phyloP scores from a whole-genome alignment of 2,113 vertebrate genomes.

The Naja naja region DNA sequence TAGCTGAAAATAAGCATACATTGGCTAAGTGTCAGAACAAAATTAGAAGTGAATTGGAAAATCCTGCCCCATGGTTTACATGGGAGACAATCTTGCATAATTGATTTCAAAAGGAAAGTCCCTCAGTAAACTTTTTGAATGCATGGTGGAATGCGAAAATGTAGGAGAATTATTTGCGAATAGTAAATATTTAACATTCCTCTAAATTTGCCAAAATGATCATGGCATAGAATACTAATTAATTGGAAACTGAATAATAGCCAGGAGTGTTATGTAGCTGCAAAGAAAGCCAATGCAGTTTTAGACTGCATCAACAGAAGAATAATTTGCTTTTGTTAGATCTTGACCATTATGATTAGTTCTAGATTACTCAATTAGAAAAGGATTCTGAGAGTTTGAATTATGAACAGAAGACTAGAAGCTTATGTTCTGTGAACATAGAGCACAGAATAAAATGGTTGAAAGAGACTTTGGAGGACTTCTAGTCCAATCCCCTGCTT shows the following conservation, averaged over 20 bases:
- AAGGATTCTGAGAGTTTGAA: not conserved
- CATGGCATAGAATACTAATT: not conserved
- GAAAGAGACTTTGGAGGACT: not conserved
- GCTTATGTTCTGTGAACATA: not conserved
- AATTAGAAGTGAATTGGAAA: not conserved
- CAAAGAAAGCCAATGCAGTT: not conserved
- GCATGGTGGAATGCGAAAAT: not conserved
- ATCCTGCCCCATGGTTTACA: not conserved
- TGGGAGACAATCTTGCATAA: slow-evolving; percentile 8
- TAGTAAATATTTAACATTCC: not conserved
- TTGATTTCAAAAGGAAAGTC: slow-evolving; percentile 42
- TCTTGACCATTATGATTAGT: not conserved
- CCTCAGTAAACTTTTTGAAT: slow-evolving; percentile 21
- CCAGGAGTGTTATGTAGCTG: not conserved
- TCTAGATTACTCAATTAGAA: not conserved
- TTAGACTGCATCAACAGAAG: not conserved
- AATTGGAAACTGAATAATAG: not conserved
- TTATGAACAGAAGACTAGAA: not conserved
- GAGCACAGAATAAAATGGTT: not conserved
- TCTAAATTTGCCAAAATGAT: not conserved
- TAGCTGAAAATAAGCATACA: not conserved
- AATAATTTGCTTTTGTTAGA: not conserved
- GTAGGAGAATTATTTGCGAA: not conserved
- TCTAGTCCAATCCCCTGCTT: not conserved
- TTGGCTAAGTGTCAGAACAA: not conserved